Conservation (phyloP, 2,113 vertebrate species). For the Alaudala cheleensis region DNA sequence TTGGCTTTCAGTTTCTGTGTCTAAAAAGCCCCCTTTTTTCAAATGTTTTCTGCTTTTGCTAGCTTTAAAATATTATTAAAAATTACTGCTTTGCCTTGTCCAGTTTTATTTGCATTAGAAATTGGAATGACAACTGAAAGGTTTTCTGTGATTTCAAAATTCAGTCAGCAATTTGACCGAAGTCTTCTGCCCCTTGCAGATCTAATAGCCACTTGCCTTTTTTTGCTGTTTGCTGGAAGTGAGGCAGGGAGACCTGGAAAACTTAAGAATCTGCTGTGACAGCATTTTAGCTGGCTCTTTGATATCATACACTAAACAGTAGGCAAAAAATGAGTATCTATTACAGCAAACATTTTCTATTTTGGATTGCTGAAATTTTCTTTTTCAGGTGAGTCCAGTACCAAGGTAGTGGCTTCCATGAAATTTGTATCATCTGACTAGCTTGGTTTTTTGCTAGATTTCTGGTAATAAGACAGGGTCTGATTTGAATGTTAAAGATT, state of each 20-base stretch:
- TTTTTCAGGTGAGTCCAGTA: neutral
- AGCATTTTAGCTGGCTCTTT: neutral
- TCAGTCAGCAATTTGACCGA: neutral
- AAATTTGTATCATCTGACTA: neutral
- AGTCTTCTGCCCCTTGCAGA: neutral
- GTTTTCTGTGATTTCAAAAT: neutral
- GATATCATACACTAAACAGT: neutral
- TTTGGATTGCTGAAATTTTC: neutral
- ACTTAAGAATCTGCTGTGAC: neutral
- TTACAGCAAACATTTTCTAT: neutral
- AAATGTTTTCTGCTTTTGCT: neutral
- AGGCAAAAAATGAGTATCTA: neutral
- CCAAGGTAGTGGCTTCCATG: neutral
- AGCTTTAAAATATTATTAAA: neutral
- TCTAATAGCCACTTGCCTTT: neutral
- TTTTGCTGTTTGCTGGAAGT: neutral
- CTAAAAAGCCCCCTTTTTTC: rapidly evolving
- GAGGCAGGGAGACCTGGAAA: neutral
- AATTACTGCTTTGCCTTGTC: neutral
- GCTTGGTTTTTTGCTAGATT: neutral
- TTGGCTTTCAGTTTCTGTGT: neutral
- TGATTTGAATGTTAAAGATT: neutral
- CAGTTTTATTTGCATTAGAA: neutral
- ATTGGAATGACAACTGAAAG: neutral
- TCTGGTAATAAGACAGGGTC: neutral